Conservation (phyloP, 2,797 vertebrate species). For the Anolis apletophallus region DNA sequence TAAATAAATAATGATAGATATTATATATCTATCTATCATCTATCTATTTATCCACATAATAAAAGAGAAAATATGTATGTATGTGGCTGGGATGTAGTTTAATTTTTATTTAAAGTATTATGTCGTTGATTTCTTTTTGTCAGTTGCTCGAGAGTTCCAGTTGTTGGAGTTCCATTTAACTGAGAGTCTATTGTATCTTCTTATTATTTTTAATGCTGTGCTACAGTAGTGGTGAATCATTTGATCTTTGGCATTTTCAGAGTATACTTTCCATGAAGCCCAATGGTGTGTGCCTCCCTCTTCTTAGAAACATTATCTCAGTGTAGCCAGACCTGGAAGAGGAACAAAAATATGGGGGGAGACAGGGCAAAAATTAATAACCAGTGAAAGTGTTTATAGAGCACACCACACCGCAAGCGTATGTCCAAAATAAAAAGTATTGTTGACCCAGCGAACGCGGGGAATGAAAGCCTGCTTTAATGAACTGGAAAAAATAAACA, state of each 20-base stretch:
- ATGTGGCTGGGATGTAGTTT: too few relatives aligned
- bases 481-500: not conserved
- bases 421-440: conserved; percentile 33
- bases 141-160: too few relatives aligned
- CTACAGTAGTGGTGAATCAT: not conserved
- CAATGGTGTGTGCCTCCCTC: not conserved
- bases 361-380: conserved; percentile 1
- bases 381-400: conserved; percentile 12
- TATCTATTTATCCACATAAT: too few relatives aligned
- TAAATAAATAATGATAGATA: too few relatives aligned
- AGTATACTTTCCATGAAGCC: not conserved
- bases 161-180: too few relatives aligned
- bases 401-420: not conserved
- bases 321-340: not conserved
- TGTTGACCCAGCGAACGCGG: conserved; percentile 22
- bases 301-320: not conserved
- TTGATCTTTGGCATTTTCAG: not conserved
- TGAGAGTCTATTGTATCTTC: too few relatives aligned
- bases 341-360: not conserved
- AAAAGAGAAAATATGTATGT: too few relatives aligned
- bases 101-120: too few relatives aligned
- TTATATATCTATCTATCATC: too few relatives aligned
- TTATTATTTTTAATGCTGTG: not conserved
- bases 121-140: too few relatives aligned
- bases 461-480: not conserved